Conservation (phyloP, 2,888 invertebrate genomes). For the Elmis aenea region DNA sequence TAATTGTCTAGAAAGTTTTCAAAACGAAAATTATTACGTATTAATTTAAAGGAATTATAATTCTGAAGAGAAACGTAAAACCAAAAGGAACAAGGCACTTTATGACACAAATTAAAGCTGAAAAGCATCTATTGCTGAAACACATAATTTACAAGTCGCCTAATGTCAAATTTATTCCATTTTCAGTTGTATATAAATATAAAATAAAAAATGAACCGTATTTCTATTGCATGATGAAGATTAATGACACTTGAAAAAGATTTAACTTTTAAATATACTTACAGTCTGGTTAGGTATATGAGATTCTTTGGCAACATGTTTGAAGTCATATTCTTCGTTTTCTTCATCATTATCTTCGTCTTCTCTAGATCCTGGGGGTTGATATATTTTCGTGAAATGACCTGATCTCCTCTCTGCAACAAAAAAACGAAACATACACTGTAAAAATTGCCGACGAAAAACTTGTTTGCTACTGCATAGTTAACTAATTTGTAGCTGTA, state of each 20-base stretch:
- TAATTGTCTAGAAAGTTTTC: too few relatives aligned
- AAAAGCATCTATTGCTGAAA: too few relatives aligned
- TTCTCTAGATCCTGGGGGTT: constrained; percentile 50
- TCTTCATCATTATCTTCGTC: constrained; percentile 47
- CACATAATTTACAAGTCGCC: too few relatives aligned
- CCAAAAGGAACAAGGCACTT: too few relatives aligned
- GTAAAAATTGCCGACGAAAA: background rate
- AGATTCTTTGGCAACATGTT: constrained; percentile 47
- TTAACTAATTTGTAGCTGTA: too few relatives aligned
- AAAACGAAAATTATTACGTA: too few relatives aligned
- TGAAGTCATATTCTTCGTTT: constrained; percentile 43
- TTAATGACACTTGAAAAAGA: background rate
- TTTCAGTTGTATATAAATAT: too few relatives aligned
- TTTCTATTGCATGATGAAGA: background rate
- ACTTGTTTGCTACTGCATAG: background rate
- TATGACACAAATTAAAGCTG: too few relatives aligned
- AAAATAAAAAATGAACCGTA: background rate
- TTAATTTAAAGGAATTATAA: too few relatives aligned
- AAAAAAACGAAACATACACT: constrained; percentile 6
- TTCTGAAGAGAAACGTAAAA: too few relatives aligned
- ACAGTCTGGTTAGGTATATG: constrained; percentile 44
- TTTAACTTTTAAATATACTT: constrained; percentile 25
- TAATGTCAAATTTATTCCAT: too few relatives aligned
- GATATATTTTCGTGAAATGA: constrained; percentile 53
- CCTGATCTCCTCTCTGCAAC: constrained; percentile 48